Evolutionary conservation across 2,113 vertebrate genomes (phyloP), one percentile per base, ranked within the genome.

Genomic region (Hydrochoerus hydrochaeris): DNA sequence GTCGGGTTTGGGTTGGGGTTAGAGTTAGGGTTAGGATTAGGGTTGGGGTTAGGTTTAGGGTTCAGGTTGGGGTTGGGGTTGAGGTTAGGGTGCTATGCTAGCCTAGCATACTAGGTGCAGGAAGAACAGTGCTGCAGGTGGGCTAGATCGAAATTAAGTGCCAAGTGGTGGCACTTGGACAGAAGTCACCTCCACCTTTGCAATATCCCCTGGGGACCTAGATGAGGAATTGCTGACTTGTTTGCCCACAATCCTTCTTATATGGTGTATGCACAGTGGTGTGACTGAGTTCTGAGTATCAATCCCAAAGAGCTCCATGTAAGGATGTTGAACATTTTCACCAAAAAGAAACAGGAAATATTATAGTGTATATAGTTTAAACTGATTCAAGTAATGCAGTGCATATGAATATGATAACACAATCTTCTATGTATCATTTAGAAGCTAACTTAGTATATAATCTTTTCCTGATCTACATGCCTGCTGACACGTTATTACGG

Each of bases 1-100:
- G n/a, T n/a, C n/a, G n/a, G n/a, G n/a, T n/a, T n/a, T n/a, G n/a
- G n/a, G n/a, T n/a, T 41, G 41, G 73, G 26, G 38, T 24, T 22
- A 5, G 38, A 13, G 54, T 17, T 3, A 0, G n/a, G 17, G n/a
- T n/a, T n/a, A n/a, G 19, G n/a, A 35, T 9, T 24, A 11, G n/a
- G n/a, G n/a, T n/a, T n/a, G n/a, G n/a, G n/a, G n/a, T n/a, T n/a
- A n/a, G n/a, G n/a, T n/a, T n/a, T n/a, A n/a, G n/a, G n/a, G n/a
- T n/a, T n/a, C n/a, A n/a, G n/a, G n/a, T n/a, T n/a, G n/a, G n/a
- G n/a, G n/a, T n/a, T n/a, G n/a, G n/a, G n/a, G n/a, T n/a, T n/a
- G n/a, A n/a, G n/a, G n/a, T n/a, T n/a, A n/a, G n/a, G n/a, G n/a
- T n/a, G n/a, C n/a, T n/a, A n/a, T n/a, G n/a, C n/a, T n/a, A n/a